Evolutionary conservation across 30 jellyfish, hydroid and myxozoan genomes (phyloP).

Genomic region (Pseudorhiza aurosa): DNA sequence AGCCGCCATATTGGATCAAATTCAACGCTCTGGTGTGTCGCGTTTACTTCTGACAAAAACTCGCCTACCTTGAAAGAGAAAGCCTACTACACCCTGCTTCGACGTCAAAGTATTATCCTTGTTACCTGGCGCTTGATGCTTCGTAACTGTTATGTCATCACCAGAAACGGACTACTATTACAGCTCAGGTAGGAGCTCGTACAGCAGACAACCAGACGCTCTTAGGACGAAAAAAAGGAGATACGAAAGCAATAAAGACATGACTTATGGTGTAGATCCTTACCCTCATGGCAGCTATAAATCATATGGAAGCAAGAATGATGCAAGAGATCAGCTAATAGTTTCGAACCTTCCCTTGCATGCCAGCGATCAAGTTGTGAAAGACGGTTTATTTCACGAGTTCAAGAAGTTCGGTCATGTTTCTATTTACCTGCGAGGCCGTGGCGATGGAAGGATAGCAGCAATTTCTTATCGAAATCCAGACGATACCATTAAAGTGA

Average conservation of each 20-base stretch:
- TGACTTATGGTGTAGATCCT: slow-evolving; percentile 78
- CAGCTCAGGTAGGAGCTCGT: slow-evolving; percentile 84
- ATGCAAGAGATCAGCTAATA: slow-evolving; percentile 72
- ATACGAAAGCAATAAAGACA: slow-evolving; percentile 55
- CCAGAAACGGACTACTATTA: slow-evolving; percentile 91
- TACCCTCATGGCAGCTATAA: slow-evolving; percentile 72
- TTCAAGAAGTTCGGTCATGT: slow-evolving; percentile 92
- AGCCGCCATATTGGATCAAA: slow-evolving; percentile 65
- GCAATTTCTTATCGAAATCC: slow-evolving; percentile 80
- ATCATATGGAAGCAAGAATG: slow-evolving; percentile 41
- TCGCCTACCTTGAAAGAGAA: background rate
- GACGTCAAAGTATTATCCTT: background rate
- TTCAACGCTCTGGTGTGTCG: background rate
- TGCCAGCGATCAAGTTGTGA: slow-evolving; percentile 75
- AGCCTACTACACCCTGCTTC: background rate
- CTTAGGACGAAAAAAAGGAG: slow-evolving; percentile 71
- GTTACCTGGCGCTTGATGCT: slow-evolving; percentile 27
- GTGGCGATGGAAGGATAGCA: slow-evolving; percentile 92
- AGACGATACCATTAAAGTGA: slow-evolving; percentile 76
- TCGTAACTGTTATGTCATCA: slow-evolving; percentile 84
- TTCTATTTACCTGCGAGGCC: slow-evolving; percentile 89
- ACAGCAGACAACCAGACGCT: slow-evolving; percentile 72
- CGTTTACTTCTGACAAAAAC: background rate
- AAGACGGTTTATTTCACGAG: slow-evolving; percentile 84
- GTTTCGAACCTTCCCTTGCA: slow-evolving; percentile 84